phyloP scores from a whole-genome alignment of 2,113 vertebrate genomes.

The Nyctereutes procyonoides region DNA sequence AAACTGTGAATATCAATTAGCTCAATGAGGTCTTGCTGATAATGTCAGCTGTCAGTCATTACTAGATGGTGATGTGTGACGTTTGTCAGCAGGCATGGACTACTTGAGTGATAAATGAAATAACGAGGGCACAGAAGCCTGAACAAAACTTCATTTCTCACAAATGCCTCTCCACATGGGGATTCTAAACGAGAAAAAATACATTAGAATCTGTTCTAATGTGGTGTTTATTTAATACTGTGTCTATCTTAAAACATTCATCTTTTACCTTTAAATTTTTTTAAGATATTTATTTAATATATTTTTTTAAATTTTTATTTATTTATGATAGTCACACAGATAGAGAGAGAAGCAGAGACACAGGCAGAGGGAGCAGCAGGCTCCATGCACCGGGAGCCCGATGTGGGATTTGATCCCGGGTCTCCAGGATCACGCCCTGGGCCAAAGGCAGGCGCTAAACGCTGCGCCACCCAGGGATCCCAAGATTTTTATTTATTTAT shows the following conservation, averaged over 20 bases:
- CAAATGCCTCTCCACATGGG: not conserved
- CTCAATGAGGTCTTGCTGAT: constrained; percentile 55
- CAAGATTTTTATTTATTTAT: too few relatives aligned
- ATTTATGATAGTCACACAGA: too few relatives aligned
- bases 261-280: constrained; percentile 16
- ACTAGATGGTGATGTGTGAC: not conserved
- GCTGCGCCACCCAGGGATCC: too few relatives aligned
- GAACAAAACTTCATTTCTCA: not conserved
- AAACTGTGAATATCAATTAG: constrained; percentile 62
- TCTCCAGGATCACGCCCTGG: too few relatives aligned
- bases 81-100: constrained; percentile 22
- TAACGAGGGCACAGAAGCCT: constrained; percentile 34
- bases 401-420: too few relatives aligned
- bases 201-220: constrained; percentile 28
- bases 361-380: too few relatives aligned
- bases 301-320: too few relatives aligned
- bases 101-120: constrained; percentile 44
- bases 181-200: not conserved
- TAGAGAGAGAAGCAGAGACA: fast-evolving
- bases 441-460: too few relatives aligned
- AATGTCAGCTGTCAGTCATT: constrained; percentile 77
- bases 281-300: too few relatives aligned
- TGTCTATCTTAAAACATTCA: not conserved
- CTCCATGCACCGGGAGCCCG: too few relatives aligned
- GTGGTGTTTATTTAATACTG: not conserved